These are phyloP conservation scores for Nyctibius grandis DNA, from an alignment of 2,797 vertebrate species.

Conservation along the genomic window DNA sequence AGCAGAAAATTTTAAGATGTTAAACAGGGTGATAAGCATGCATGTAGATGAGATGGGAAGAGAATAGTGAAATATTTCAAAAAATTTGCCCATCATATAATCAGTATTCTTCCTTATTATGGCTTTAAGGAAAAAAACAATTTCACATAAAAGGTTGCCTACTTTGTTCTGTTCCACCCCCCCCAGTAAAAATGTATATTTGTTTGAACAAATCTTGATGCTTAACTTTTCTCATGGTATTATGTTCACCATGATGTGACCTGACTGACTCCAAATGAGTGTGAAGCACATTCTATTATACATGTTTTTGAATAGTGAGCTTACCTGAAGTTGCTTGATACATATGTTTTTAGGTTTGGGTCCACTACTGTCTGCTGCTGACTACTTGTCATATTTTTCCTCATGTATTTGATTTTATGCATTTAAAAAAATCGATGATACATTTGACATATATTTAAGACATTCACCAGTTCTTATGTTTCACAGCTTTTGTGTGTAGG, in stretches of 20 bases:
- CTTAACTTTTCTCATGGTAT: background rate
- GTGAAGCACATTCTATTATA: background rate
- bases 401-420: background rate
- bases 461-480: background rate
- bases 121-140: background rate
- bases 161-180: accelerated
- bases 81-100: background rate
- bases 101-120: background rate
- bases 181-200: background rate
- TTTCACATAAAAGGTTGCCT: too few relatives aligned
- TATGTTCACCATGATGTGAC: background rate
- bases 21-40: background rate
- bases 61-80: background rate
- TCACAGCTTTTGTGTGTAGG: background rate
- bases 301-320: background rate
- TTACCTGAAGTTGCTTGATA: background rate
- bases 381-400: background rate
- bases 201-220: background rate
- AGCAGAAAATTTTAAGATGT: background rate
- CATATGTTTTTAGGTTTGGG: background rate
- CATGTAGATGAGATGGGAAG: background rate
- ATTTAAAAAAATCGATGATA: background rate
- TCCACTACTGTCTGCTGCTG: background rate
- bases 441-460: background rate
- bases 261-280: background rate